These are phyloP conservation scores for Paralinhomoeus sp. DNA, from an alignment of 2,888 invertebrate genomes.

Conservation along the genomic window DNA sequence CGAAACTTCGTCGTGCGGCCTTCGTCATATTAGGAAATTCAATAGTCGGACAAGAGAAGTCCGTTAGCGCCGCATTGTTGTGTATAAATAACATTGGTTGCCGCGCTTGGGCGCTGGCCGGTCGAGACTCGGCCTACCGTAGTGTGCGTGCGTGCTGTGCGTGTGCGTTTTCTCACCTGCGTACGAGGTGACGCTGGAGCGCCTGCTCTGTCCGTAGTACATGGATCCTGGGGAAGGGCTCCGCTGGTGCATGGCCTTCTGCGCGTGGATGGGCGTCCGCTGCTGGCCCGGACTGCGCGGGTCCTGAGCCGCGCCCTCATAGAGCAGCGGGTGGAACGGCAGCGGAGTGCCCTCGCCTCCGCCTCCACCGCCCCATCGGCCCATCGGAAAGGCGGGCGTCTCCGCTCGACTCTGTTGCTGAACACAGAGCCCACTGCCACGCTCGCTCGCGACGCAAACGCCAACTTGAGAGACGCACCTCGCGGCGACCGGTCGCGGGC, in stretches of 20 bases:
- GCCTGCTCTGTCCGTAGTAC: slow-evolving; percentile 40
- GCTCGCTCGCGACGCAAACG: neutral
- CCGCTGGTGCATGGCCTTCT: neutral
- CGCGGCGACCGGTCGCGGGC: slow-evolving; percentile 2
- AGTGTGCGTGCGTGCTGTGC: too few relatives aligned
- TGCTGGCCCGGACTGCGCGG: neutral
- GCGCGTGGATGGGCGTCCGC: neutral
- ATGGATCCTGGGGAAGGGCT: slow-evolving; percentile 21
- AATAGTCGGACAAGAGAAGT: too few relatives aligned
- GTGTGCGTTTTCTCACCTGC: too few relatives aligned
- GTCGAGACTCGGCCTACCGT: too few relatives aligned
- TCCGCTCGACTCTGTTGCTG: slow-evolving; percentile 36
- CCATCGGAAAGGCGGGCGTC: slow-evolving; percentile 78
- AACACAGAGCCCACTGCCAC: neutral
- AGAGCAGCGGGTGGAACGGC: slow-evolving; percentile 23
- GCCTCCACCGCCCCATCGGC: slow-evolving; percentile 29
- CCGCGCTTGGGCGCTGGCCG: too few relatives aligned
- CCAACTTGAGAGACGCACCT: neutral
- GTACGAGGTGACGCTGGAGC: slow-evolving; percentile 40
- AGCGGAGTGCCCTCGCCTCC: slow-evolving; percentile 9
- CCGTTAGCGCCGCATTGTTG: too few relatives aligned
- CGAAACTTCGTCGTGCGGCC: too few relatives aligned
- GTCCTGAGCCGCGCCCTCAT: slow-evolving; percentile 8
- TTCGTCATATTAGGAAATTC: too few relatives aligned
- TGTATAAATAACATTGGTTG: too few relatives aligned